A percentile compares a stretch with the other conserved stretches of the same genome.
phyloP scores from a whole-genome alignment of 2,888 invertebrate species.

The Thysanoteuthis rhombus region DNA sequence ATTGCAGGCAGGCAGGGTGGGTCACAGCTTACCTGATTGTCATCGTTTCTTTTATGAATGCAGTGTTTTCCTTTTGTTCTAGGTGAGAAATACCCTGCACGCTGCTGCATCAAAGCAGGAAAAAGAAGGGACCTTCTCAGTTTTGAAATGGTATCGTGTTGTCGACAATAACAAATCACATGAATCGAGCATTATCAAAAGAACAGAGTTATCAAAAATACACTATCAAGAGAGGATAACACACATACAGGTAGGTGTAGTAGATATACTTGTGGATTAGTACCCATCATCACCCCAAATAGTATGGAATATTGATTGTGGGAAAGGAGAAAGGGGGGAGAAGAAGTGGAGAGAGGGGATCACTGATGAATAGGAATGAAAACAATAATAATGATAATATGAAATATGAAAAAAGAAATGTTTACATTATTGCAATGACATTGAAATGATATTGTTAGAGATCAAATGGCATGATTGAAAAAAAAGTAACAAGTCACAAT shows the following conservation, averaged over 20 bases:
- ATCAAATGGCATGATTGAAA: neutral
- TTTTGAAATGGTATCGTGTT: conserved; percentile 13
- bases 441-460: neutral
- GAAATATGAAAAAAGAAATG: neutral
- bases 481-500: neutral
- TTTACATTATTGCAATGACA: neutral
- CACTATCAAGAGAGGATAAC: neutral
- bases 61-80: conserved; percentile 30
- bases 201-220: neutral
- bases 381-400: neutral
- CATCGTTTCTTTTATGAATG: conserved; percentile 18
- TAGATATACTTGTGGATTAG: neutral
- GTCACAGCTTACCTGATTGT: conserved; percentile 28
- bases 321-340: neutral
- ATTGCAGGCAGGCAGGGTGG: conserved; percentile 21
- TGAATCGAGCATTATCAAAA: neutral
- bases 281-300: neutral
- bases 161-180: neutral
- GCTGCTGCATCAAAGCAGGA: conserved; percentile 29
- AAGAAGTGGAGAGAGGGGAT: neutral
- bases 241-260: neutral
- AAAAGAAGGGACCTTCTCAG: conserved; percentile 26
- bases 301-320: neutral
- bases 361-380: neutral
- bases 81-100: conserved; percentile 31